Evolutionary conservation across 2,113 vertebrate species (phyloP), one percentile per base, ranked within the genome.

Genomic region (Chamaetylas fuelleborni): DNA sequence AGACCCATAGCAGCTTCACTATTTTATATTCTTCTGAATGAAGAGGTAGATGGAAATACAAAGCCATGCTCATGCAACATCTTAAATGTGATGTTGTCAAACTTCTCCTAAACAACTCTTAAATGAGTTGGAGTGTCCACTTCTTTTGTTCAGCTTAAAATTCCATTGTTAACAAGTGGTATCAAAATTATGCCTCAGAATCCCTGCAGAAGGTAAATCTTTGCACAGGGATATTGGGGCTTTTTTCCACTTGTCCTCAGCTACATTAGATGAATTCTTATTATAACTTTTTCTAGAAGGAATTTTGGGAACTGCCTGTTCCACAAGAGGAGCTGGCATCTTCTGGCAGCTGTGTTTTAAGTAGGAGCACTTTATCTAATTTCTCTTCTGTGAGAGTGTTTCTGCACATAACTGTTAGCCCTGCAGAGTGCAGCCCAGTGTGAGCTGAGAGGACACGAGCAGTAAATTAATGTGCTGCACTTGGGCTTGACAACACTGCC

Each of bases 91-190:
- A n/a, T 69, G 33, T 20, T 66, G 43, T 53, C 57, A 61, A 38
- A 23, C 22, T 51, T 43, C 26, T 45, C 67, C 18, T 53, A 34
- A 48, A 58, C 34, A 65, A 3, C 54, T 42, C 58, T 47, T n/a
- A 25, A 40, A 18, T 12, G 23, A 57, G 42, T 29, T 67, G 64
- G 25, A 45, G 20, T 17, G 9, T 62, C 69, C 45, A 33, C 65
- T 91, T 79, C 72, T 91, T 79, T 36, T 31, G 4, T 34, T 67
- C 29, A 9, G 3, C 58, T 54, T 28, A 77, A 91, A 90, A 66
- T 77, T 19, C 38, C 62, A 17, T 12, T 69, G 0, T 72, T 42
- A 50, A 80, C 0, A 0, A 19, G 2, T 18, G 25, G 24, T 43
- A 64, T 26, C 60, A 67, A 12, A 87, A 87, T 26, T 2, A 57